Base-by-base conservation (phyloP, 2,888 invertebrate species). In the Microplitis deprimator region DNA sequence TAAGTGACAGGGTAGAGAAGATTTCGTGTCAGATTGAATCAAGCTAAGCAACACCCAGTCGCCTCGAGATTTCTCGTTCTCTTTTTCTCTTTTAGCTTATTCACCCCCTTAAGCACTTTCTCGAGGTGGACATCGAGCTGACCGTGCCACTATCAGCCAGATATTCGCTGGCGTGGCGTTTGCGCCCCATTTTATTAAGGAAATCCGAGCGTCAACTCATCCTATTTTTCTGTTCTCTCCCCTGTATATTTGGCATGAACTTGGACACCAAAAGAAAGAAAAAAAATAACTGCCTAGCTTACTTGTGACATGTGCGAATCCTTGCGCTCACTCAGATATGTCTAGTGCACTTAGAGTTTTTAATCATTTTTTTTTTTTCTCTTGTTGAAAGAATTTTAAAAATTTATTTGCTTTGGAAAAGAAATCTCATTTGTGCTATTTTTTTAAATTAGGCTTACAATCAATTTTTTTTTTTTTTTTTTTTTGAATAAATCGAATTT, bases 161-260 rank as follows among this genome's bases (percentile, higher is more conserved):
- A 88, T 88, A 88, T 88, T 88, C 86, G 88, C 88, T 88, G 85
- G 88, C 88, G 86, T 84, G 86, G 88, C 88, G 84, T 88, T 88
- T 87, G 87, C 87, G 86, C 86, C 86, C 83, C 84, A 86, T 88
- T 88, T 88, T 88, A 88, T 88, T 88, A 88, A 88, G 88, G 85
- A 88, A 88, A 88, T 87, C 85, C 84, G 82, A 40, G 75, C 76
- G 82, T 82, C 79, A 80, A 83, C 78, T 79, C 65, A 80, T 75
- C 70, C 69, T 75, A 67, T 38, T 68, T 71, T 72, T 74, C 68
- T 29, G 68, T 70, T 69, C 64, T n/a, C 75, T 65, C 67, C 68
- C 50, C 16, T 68, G 8, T 70, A 41, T 50, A 59, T 59, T 67
- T 38, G 50, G 71, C 73, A 77, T 60, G 40, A 61, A 7, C 50